A percentile compares a stretch with the other conserved stretches of the same genome.
Evolutionary conservation across 2,113 vertebrate species (phyloP).

Genomic region (Lophotis ruficrista): DNA sequence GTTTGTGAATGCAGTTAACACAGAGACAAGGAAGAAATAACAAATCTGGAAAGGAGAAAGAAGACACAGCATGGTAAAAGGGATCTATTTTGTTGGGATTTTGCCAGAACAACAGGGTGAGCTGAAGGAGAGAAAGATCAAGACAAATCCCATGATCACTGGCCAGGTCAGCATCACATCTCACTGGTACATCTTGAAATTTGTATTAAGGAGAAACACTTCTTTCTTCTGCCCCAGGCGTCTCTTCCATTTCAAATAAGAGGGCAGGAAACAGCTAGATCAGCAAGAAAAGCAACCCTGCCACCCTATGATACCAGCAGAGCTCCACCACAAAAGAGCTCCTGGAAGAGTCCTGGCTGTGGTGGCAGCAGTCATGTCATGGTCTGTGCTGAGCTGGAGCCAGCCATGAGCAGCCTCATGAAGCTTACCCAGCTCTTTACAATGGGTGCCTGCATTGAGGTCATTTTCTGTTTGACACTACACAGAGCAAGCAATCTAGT

Average conservation of each 20-base stretch:
- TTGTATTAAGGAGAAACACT: not conserved
- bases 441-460: not conserved
- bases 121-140: not conserved
- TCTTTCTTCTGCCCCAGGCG: not conserved
- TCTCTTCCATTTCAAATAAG: not conserved
- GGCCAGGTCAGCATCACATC: not conserved
- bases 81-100: not conserved
- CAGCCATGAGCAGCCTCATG: not conserved
- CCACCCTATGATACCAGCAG: not conserved
- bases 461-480: not conserved
- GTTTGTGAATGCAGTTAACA: not conserved
- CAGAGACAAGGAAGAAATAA: not conserved
- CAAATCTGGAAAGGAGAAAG: not conserved
- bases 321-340: not conserved
- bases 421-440: not conserved
- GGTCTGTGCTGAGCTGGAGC: not conserved
- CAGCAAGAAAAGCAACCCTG: not conserved
- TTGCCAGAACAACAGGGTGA: not conserved
- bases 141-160: not conserved
- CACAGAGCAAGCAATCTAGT: not conserved
- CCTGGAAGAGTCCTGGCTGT: not conserved
- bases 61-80: not conserved
- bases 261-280: not conserved
- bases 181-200: not conserved
- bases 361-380: not conserved